Base-by-base conservation (phyloP, 2,797 vertebrate species). In the Anniella stebbinsi region DNA sequence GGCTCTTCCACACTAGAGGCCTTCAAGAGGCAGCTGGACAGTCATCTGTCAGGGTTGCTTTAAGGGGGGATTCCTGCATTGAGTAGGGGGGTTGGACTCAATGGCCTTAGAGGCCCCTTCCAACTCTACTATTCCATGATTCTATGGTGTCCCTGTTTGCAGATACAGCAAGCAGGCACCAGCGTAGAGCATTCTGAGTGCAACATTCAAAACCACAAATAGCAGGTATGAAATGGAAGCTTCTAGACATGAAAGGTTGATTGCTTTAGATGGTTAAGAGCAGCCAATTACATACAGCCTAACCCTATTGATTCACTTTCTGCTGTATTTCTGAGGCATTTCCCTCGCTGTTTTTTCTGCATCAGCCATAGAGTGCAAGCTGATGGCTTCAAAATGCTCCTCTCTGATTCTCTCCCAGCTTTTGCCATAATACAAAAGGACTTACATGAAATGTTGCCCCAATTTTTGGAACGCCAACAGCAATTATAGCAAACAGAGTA, bases 351-450 rank as follows among this genome's bases (percentile, higher is more conserved):
- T 23, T 60, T 76, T 60, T 66, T 80, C 48, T 54, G 1, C 80
- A 77, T 70, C 6, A 36, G 54, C 88, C 57, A 51, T 23, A 66
- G 17, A 67, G 30, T 36, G 41, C 25, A 66, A 30, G 54, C 88
- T 12, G 48, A 89, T 88, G 41, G 18, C 13, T 67, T 54, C 87
- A 51, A 89, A 77, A 77, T 1, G 28, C 10, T 84, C 69, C 28
- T 87, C 80, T 89, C 41, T 48, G 51, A 38, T 88, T 48, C 38
- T 15, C 81, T 88, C 72, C 67, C 0, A 60, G 30, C 67, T 89
- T 91, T 25, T 11, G 0, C 28, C 84, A 87, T 87, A 88, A 84
- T 54, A 45, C 30, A 89, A 94, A 94, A 89, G 87, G 81, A 89
- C 72, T 95, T 80, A 17, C 72, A 41, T 91, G 63, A 54, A 89